Percentiles rank a stretch among this genome's conserved stretches.
These are phyloP conservation scores for Araneus ventricosus DNA, from an alignment of 1,140 invertebrate species.

Conservation along the genomic window DNA sequence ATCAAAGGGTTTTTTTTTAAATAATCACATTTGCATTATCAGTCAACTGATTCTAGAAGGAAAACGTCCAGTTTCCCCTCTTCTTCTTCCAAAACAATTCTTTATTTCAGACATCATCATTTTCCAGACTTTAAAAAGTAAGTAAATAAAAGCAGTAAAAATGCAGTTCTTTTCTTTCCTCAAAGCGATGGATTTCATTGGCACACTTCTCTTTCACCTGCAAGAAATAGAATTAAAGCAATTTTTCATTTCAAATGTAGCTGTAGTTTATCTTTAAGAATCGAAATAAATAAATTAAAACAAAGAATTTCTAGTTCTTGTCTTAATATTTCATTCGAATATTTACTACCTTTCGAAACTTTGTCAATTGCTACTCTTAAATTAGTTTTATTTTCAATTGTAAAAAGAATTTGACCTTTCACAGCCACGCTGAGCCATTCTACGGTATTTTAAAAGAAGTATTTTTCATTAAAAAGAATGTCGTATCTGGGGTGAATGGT, in stretches of 20 bases:
- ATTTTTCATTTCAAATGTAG: not conserved
- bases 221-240: slow-evolving; percentile 6
- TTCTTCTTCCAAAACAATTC: not conserved
- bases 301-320: not conserved
- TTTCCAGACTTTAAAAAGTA: not conserved
- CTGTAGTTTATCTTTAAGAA: not conserved
- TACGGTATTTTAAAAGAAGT: no score
- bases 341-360: not conserved
- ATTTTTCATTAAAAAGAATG: no score
- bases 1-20: not conserved
- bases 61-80: not conserved
- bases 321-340: not conserved
- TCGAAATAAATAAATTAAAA: not conserved
- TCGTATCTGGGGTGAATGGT: no score
- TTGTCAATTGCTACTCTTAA: not conserved
- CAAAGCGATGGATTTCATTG: not conserved
- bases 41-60: not conserved
- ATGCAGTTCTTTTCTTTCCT: not conserved
- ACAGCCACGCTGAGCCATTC: not conserved
- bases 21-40: not conserved
- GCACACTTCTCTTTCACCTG: slow-evolving; percentile 17
- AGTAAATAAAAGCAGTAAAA: not conserved
- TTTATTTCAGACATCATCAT: not conserved
- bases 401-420: not conserved
- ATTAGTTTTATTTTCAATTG: not conserved